Base-by-base conservation (phyloP, 2,113 vertebrate genomes). In the Sigmodon hispidus region DNA sequence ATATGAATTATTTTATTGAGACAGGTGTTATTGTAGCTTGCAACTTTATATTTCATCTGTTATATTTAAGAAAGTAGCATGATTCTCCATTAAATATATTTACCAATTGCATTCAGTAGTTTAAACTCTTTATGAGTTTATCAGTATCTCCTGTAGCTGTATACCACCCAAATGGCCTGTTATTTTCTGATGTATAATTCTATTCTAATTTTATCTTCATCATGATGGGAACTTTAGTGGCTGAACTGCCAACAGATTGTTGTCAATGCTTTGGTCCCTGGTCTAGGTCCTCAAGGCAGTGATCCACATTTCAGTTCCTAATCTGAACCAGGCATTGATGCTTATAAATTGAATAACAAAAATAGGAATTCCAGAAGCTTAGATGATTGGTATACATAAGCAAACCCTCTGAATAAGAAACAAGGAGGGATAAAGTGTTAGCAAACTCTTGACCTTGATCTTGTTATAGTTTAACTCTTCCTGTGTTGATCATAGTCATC, bases 21-120 rank as follows among this genome's bases (percentile, higher is more conserved):
- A 81, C 34, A 80, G 31, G 7, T 80, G 87, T 89, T 57, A 87
- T 87, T 96, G 45, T 36, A 89, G 40, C n/a, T 93, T 88, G 34
- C 43, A 67, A 34, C 16, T 85, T 22, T 22, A 34, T 88, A 55
- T 79, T 26, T 75, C 61, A 75, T n/a, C 79, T 48, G n/a, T 80
- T 90, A 1, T 55, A 77, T 88, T 36, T 88, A 65, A 72, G 55
- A 31, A 77, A 31, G 70, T 10, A 91, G 6, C 22, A 12, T 92
- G 57, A 40, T 90, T 65, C 34, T 79, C 19, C 50, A 86, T 94
- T 88, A 72, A 59, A 48, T 83, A 11, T 73, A 70, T 73, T 81
- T 91, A 52, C 91, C 87, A 79, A 21, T n/a, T 93, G 0, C 13
- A 75, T 52, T 94, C 80, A 90, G 24, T 36, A 2, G 73, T 90